Conservation (phyloP, 1,140 invertebrate genomes). For the Zaprionus ornatus region DNA sequence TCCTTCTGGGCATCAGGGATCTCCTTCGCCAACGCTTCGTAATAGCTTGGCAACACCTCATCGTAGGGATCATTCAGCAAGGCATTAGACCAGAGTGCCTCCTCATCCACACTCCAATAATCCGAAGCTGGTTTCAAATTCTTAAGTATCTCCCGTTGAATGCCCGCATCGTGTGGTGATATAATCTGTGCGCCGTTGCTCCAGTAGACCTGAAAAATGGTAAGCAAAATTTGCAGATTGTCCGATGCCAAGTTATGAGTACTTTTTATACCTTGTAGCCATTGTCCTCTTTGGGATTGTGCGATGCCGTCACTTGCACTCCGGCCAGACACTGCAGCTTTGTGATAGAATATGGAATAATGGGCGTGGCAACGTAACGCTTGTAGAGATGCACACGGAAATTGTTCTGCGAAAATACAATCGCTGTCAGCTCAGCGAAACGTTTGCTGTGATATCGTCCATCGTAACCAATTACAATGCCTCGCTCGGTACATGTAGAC, state of each 20-base stretch:
- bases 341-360: slow-evolving; percentile 93
- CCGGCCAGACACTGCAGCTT: slow-evolving; percentile 90
- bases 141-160: slow-evolving; percentile 91
- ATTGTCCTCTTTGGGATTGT: slow-evolving; percentile 99
- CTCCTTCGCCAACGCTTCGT: slow-evolving; percentile 14
- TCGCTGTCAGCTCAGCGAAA: slow-evolving; percentile 96
- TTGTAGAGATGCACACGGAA: slow-evolving; percentile 94
- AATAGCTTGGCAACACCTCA: slow-evolving; percentile 48
- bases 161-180: slow-evolving; percentile 94
- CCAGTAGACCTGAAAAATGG: slow-evolving; percentile 89
- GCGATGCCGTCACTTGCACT: slow-evolving; percentile 98
- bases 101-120: slow-evolving; percentile 45
- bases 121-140: slow-evolving; percentile 87
- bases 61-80: slow-evolving; percentile 54
- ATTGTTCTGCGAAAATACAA: slow-evolving; percentile 91
- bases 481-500: slow-evolving; percentile 85
- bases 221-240: background rate
- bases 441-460: slow-evolving; percentile 96
- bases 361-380: slow-evolving; percentile 94
- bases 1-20: slow-evolving; percentile 38
- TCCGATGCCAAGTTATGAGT: background rate
- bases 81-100: slow-evolving; percentile 21
- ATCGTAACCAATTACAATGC: slow-evolving; percentile 97
- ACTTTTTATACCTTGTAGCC: slow-evolving; percentile 93
- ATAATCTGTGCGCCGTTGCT: slow-evolving; percentile 98